Evolutionary conservation across 2,113 vertebrate genomes (phyloP).

Genomic region (Urocitellus parryii): DNA sequence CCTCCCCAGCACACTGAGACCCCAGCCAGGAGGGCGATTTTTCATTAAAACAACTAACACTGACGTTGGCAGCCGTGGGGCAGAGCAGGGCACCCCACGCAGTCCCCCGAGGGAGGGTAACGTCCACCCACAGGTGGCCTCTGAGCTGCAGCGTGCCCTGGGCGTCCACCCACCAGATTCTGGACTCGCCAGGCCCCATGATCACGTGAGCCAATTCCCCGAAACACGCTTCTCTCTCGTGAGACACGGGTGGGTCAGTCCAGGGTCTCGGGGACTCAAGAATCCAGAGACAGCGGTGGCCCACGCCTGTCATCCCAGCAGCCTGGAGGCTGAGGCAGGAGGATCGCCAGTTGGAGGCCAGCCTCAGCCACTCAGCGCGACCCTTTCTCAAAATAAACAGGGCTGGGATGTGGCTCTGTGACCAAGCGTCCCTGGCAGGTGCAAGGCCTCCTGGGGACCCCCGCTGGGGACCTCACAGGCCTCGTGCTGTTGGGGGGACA

Average conservation of each 20-base stretch:
- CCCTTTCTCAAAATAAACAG: too few species aligned
- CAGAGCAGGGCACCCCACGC: background rate
- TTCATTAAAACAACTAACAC: background rate
- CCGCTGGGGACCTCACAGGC: fast-evolving
- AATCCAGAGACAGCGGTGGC: too few species aligned
- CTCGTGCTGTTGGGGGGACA: background rate
- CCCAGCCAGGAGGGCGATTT: background rate
- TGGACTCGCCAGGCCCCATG: background rate
- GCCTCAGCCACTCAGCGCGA: too few species aligned
- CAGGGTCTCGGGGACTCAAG: too few species aligned
- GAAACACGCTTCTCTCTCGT: background rate
- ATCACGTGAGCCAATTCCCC: background rate
- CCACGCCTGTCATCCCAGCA: too few species aligned
- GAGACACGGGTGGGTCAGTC: background rate
- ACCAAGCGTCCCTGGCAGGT: fast-evolving
- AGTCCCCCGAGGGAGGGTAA: too few species aligned
- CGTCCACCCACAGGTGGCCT: background rate
- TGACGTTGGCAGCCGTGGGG: background rate
- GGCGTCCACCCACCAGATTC: background rate
- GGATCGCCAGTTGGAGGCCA: too few species aligned
- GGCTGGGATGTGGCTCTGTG: too few species aligned
- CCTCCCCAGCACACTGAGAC: too few species aligned
- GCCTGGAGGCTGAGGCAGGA: too few species aligned
- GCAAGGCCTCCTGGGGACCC: background rate
- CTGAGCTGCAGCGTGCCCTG: too few species aligned